Percentiles rank a stretch among this genome's conserved stretches.
These are phyloP conservation scores for Lepus europaeus DNA, from an alignment of 2,113 vertebrate species.

Conservation along the genomic window DNA sequence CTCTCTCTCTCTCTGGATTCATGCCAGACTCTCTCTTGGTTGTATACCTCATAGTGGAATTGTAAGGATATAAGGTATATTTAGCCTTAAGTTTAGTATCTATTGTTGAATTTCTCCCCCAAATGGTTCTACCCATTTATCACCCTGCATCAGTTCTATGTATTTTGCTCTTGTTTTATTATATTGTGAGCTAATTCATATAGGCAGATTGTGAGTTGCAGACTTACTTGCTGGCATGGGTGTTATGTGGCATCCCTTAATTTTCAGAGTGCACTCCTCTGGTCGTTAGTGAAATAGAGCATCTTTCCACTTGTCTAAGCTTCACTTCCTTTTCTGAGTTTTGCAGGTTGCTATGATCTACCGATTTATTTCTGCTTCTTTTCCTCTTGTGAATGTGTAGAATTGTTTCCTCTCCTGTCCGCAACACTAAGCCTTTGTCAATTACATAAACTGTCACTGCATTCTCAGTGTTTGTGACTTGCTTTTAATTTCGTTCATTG, in stretches of 20 bases:
- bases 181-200: not conserved
- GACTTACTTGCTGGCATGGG: not conserved
- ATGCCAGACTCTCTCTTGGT: not conserved
- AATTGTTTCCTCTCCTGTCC: not conserved
- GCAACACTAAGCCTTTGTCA: not conserved
- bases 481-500: conserved; percentile 16
- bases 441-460: not conserved
- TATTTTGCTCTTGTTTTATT: not conserved
- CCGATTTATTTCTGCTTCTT: not conserved
- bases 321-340: conserved; percentile 3
- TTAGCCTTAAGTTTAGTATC: not conserved
- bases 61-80: not conserved
- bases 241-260: not conserved
- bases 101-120: conserved; percentile 14
- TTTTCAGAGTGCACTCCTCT: not conserved
- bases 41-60: not conserved
- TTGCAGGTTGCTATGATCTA: not conserved
- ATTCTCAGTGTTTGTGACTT: conserved; percentile 34
- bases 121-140: not conserved
- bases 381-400: not conserved
- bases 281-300: not conserved
- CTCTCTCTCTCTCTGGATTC: not conserved
- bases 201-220: conserved; percentile 9
- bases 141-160: not conserved
- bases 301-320: not conserved